Base-by-base conservation (phyloP, 2,113 vertebrate genomes). In the Rutilus rutilus region DNA sequence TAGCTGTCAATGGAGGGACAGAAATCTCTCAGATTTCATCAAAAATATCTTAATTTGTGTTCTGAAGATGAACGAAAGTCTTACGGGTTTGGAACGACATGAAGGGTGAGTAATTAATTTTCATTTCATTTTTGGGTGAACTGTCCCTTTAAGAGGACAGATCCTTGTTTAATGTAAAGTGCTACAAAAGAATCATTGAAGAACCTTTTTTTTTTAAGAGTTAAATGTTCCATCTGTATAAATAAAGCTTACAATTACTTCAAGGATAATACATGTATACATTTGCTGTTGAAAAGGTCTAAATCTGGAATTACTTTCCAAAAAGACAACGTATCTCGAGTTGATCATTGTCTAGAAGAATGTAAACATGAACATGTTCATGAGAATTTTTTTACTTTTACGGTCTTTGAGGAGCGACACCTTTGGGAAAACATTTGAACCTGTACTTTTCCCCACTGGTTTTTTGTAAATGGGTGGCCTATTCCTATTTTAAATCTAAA, bases 241-340 rank as follows among this genome's bases (percentile, higher is more conserved):
- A 69, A 21, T 69, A 39, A 69, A 42, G 50, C 17, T 54, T 33
- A 21, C 25, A 54, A 77, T 77, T 52, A 78, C 10, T 36, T 59
- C 1, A 33, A 14, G 27, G 50, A 78, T 36, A 59, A 78, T 39
- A 36, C 23, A 78, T 23, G 27, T 21, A 47, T 23, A 36, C 5
- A 1, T 39, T 59, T 39, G 30, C 52, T 78, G 27, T 59, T 27
- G 33, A 45, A 30, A 33, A 77, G 8, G 17, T 33, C 7, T 52
- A 77, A 77, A 80, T 62, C 78, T 80, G 78, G 57, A 47, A 27
- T 64, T 64, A 54, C 50, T 77, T 77, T 54, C 25, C 50, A 77
- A 77, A 77, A 77, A 23, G 50, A 54, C 71, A 47, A 73, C n/a
- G 69, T 14, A n/a, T 73, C 69, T 42, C 4, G 4, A 75, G 2